phyloP scores from a whole-genome alignment of 1,140 invertebrate species.

The Anastatus disparis region DNA sequence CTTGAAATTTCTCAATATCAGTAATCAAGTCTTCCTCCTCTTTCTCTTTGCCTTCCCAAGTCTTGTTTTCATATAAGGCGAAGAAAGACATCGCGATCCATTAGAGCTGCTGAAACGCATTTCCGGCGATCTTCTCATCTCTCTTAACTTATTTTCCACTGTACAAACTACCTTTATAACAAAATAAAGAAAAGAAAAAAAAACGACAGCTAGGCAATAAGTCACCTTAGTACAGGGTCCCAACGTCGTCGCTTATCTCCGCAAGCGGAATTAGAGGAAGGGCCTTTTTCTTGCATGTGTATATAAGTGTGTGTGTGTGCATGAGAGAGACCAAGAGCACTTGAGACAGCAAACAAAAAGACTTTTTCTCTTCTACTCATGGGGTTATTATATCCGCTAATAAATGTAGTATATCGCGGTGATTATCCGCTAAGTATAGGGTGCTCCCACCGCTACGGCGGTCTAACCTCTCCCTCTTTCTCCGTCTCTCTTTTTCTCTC shows the following conservation, averaged over 20 bases:
- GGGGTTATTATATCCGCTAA: constrained; percentile 61
- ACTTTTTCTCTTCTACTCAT: neutral
- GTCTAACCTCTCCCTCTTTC: neutral
- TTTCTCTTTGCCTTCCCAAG: no score
- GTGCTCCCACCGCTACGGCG: constrained; percentile 51
- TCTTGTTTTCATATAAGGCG: no score
- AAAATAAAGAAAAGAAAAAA: neutral
- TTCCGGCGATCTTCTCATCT: no score
- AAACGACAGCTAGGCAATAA: constrained; percentile 27
- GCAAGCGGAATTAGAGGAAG: neutral
- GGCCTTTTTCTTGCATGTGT: no score
- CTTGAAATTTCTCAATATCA: no score
- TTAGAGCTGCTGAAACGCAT: no score
- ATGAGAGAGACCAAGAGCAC: neutral
- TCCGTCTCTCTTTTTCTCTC: neutral
- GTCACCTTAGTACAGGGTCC: constrained; percentile 11
- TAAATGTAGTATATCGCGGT: constrained; percentile 64
- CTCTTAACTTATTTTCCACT: neutral
- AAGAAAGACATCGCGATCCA: no score
- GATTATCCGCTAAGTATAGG: constrained; percentile 65
- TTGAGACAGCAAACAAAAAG: constrained; percentile 7
- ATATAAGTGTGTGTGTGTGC: no score
- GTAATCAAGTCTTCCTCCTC: no score
- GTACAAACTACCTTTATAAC: neutral
- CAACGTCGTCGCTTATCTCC: neutral